phyloP scores from a whole-genome alignment of 1,140 invertebrate species.

The Drosophila quadrilineata region DNA sequence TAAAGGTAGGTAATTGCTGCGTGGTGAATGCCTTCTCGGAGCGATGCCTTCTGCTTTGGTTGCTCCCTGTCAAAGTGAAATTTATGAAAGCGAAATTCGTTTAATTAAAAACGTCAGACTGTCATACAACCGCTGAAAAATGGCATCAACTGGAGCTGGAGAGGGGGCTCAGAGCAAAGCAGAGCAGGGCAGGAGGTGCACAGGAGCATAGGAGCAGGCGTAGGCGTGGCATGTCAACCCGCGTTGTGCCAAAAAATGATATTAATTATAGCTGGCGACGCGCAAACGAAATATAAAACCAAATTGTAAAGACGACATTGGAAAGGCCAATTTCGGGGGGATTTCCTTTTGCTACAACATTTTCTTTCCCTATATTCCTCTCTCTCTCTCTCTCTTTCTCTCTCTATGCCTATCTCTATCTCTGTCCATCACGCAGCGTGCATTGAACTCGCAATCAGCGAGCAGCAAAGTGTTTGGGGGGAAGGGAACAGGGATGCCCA shows the following conservation, averaged over 20 bases:
- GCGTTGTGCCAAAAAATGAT: slow-evolving; percentile 52
- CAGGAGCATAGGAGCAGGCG: neutral
- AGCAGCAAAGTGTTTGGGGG: neutral
- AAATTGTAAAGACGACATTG: slow-evolving; percentile 38
- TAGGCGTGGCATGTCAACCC: slow-evolving; percentile 27
- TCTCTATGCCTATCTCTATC: neutral
- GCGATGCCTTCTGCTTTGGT: slow-evolving; percentile 44
- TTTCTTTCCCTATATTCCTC: too few species aligned
- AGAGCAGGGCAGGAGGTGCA: too few species aligned
- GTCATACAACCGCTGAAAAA: slow-evolving; percentile 54
- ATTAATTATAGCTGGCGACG: slow-evolving; percentile 56
- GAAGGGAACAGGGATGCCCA: slow-evolving; percentile 34
- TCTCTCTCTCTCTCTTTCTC: neutral
- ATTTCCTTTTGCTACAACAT: slow-evolving; percentile 18
- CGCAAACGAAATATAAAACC: slow-evolving; percentile 15
- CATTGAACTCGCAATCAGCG: slow-evolving; percentile 73
- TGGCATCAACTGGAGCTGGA: too few species aligned
- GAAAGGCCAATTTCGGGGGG: slow-evolving; percentile 47
- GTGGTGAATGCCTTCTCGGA: slow-evolving; percentile 42
- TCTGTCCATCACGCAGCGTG: slow-evolving; percentile 7
- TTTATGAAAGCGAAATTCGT: slow-evolving; percentile 71
- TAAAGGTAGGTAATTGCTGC: slow-evolving; percentile 53
- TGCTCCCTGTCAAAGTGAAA: slow-evolving; percentile 68
- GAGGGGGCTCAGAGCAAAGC: too few species aligned
- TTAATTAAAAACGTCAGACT: slow-evolving; percentile 61